These are phyloP conservation scores for Nerophis ophidion DNA, from an alignment of 2,113 vertebrate species.

Conservation along the genomic window DNA sequence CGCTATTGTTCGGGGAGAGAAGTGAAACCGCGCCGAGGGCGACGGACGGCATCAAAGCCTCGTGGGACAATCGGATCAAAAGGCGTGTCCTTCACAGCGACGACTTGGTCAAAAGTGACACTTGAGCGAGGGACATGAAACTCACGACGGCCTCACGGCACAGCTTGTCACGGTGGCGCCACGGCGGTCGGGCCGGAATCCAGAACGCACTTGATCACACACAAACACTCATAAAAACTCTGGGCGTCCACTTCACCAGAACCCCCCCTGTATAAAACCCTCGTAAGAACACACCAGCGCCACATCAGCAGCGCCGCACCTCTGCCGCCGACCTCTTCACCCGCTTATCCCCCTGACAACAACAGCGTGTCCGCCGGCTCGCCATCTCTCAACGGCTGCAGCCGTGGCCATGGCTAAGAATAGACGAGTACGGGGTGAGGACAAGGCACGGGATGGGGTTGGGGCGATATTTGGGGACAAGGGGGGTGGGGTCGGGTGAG, in stretches of 20 bases:
- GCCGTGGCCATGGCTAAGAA: conserved; percentile 58
- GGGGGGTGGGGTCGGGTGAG: not conserved
- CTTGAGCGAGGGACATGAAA: conserved; percentile 1
- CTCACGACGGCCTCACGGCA: conserved; percentile 21
- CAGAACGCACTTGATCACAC: conserved; percentile 50
- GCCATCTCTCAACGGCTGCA: conserved; percentile 56
- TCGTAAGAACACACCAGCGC: conserved; percentile 5
- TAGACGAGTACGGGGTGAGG: conserved; percentile 54
- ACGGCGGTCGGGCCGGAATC: conserved; percentile 32
- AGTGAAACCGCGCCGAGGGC: not conserved
- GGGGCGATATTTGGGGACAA: not conserved
- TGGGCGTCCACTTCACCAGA: conserved; percentile 22
- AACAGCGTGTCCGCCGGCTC: conserved; percentile 55
- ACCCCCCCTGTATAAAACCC: conserved; percentile 9
- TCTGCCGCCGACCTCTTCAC: conserved; percentile 57
- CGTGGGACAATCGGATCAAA: conserved; percentile 15
- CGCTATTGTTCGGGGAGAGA: too few relatives aligned
- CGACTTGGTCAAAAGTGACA: conserved; percentile 2
- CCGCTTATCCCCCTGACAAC: conserved; percentile 59
- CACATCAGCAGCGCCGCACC: conserved; percentile 40
- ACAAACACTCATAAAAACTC: conserved; percentile 28
- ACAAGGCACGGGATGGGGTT: not conserved
- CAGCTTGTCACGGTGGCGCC: conserved; percentile 54
- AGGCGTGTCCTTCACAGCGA: not conserved
- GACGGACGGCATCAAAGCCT: conserved; percentile 7